These are phyloP conservation scores for Psammodynastes pulverulentus DNA, from an alignment of 2,113 vertebrate genomes.

Conservation along the genomic window DNA sequence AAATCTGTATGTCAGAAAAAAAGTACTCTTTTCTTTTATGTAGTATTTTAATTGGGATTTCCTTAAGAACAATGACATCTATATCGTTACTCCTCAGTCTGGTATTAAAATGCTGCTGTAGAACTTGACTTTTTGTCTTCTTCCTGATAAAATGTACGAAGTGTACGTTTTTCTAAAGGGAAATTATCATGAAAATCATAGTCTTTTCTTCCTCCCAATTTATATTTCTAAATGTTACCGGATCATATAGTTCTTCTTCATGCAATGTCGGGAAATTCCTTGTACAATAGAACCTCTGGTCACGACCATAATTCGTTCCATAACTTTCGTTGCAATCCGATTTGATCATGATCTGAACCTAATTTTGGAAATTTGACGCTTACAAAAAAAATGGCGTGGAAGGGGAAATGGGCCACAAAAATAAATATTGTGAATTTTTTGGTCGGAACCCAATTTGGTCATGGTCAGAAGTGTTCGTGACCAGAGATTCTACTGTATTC, in stretches of 20 bases:
- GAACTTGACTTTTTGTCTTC: background rate
- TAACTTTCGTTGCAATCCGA: too few relatives aligned
- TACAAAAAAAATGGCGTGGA: too few relatives aligned
- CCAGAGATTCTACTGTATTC: background rate
- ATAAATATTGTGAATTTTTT: too few relatives aligned
- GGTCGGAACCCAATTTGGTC: too few relatives aligned
- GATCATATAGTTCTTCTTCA: background rate
- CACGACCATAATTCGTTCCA: too few relatives aligned
- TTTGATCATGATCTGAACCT: too few relatives aligned
- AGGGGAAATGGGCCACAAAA: too few relatives aligned
- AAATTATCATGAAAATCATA: slow-evolving; percentile 3
- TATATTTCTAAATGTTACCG: background rate
- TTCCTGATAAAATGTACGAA: background rate
- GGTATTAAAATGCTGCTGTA: background rate
- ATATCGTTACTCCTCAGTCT: background rate
- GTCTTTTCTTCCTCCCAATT: slow-evolving; percentile 2
- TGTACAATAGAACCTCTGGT: too few relatives aligned
- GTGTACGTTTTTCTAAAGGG: slow-evolving; percentile 50
- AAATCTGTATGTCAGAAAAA: background rate
- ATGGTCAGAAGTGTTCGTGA: too few relatives aligned
- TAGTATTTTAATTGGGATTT: background rate
- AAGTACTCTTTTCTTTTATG: background rate
- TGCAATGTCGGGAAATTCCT: background rate
- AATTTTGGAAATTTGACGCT: too few relatives aligned
- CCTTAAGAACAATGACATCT: background rate